These are phyloP conservation scores for Hemicentrotus pulcherrimus DNA, from an alignment of 35 echinoderm and acorn worm genomes.

Conservation along the genomic window DNA sequence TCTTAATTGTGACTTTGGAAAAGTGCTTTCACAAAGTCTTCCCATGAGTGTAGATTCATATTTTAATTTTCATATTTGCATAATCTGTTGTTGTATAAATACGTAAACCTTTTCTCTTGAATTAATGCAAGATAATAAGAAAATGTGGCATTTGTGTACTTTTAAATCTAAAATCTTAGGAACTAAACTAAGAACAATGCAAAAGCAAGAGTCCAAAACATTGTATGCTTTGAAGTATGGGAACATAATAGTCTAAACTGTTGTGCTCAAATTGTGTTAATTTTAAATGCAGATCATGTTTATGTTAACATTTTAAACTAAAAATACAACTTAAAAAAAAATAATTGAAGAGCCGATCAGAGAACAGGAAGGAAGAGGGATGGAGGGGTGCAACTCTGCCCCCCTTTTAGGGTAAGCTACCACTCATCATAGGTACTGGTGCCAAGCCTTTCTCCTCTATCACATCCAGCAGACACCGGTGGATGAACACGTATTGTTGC, in stretches of 20 bases:
- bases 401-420: slow-evolving; percentile 6
- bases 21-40: not conserved
- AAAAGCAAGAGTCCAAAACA: too few relatives aligned
- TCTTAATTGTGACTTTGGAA: not conserved
- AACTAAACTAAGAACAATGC: too few relatives aligned
- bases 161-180: too few relatives aligned
- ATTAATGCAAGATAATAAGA: too few relatives aligned
- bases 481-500: slow-evolving; percentile 99
- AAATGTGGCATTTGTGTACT: too few relatives aligned
- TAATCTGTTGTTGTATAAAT: not conserved
- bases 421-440: slow-evolving; percentile 41
- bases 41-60: not conserved
- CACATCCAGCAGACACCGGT: slow-evolving; percentile 84
- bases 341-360: not conserved
- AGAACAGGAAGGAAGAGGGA: not conserved
- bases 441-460: slow-evolving; percentile 76
- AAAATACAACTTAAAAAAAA: not conserved
- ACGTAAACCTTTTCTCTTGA: too few relatives aligned
- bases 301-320: too few relatives aligned
- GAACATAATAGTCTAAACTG: not conserved
- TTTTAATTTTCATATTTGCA: not conserved
- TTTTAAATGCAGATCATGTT: not conserved
- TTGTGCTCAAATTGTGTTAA: not conserved
- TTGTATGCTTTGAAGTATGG: too few relatives aligned
- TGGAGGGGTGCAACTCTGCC: not conserved